Evolutionary conservation across 2,797 vertebrate genomes (phyloP).

Genomic region (Taeniopygia guttata): DNA sequence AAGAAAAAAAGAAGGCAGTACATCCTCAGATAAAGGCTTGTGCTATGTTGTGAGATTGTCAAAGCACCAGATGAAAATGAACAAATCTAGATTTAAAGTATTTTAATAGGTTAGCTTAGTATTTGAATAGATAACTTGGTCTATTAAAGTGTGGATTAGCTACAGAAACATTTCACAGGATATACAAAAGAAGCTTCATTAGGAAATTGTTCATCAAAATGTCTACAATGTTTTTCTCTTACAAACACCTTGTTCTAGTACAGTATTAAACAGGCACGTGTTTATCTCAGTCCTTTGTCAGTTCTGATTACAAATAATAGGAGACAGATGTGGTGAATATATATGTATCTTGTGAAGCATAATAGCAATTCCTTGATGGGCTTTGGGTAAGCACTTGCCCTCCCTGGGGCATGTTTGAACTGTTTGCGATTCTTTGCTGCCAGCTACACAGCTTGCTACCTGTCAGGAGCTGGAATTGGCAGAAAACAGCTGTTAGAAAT

Average conservation of each 20-base stretch:
- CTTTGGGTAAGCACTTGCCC: conserved; percentile 75
- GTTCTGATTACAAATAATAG: conserved; percentile 71
- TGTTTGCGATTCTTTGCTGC: conserved; percentile 69
- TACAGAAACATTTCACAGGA: conserved; percentile 66
- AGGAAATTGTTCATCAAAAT: conserved; percentile 67
- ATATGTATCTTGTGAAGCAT: conserved; percentile 71
- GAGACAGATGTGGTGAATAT: conserved; percentile 78
- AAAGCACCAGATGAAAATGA: conserved; percentile 59
- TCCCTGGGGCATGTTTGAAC: conserved; percentile 71
- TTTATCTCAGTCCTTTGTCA: conserved; percentile 73
- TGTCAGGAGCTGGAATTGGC: conserved; percentile 76
- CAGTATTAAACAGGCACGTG: conserved; percentile 62
- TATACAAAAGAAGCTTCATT: conserved; percentile 62
- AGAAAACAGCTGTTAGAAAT: conserved; percentile 74
- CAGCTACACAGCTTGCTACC: conserved; percentile 77
- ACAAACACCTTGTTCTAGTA: conserved; percentile 59
- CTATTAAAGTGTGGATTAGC: conserved; percentile 62
- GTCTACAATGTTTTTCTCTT: conserved; percentile 52
- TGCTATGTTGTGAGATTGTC: conserved; percentile 38
- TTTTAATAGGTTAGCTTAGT: conserved; percentile 60
- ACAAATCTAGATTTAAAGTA: conserved; percentile 66
- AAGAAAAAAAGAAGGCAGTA: not conserved
- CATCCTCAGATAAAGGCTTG: conserved; percentile 15
- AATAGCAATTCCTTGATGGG: conserved; percentile 77
- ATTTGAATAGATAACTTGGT: conserved; percentile 66